Evolutionary conservation across 2,888 invertebrate genomes (phyloP).

Genomic region (Andrena flavipes): DNA sequence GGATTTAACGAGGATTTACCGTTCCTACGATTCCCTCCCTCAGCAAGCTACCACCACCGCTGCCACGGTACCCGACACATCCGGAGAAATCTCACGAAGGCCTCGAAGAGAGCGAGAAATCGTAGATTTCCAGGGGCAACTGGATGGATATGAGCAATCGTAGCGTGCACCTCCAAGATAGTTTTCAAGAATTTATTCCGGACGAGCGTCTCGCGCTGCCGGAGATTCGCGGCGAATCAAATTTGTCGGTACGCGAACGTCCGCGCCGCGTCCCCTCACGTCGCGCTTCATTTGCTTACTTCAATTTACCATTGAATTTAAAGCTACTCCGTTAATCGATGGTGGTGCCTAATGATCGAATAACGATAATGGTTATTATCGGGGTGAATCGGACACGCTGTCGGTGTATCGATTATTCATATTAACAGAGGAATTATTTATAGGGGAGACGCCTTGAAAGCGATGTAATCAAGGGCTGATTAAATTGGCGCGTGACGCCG

Average conservation of each 20-base stretch:
- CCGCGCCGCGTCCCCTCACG: background rate
- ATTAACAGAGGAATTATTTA: constrained; percentile 42
- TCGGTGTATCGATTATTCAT: constrained; percentile 39
- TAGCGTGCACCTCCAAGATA: background rate
- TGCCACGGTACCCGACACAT: constrained; percentile 20
- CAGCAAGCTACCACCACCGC: constrained; percentile 17
- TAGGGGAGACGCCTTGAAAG: constrained; percentile 32
- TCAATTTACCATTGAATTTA: constrained; percentile 29
- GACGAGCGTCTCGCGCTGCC: background rate
- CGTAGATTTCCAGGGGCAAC: background rate
- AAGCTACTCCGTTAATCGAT: constrained; percentile 19
- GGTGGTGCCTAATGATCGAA: constrained; percentile 14
- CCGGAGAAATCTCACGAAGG: constrained; percentile 33
- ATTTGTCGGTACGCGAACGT: constrained; percentile 23
- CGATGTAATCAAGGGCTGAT: constrained; percentile 34
- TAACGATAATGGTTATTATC: constrained; percentile 45
- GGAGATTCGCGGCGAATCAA: constrained; percentile 21
- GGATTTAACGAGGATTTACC: constrained; percentile 75
- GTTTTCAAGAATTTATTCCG: constrained; percentile 38
- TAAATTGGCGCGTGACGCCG: constrained; percentile 21
- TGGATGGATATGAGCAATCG: constrained; percentile 19
- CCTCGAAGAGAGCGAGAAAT: constrained; percentile 4
- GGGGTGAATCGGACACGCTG: constrained; percentile 25
- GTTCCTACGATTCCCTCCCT: constrained; percentile 40
- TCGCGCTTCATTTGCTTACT: constrained; percentile 26